Conservation (phyloP, 2,888 invertebrate species). For the Leucophenga maculata region DNA sequence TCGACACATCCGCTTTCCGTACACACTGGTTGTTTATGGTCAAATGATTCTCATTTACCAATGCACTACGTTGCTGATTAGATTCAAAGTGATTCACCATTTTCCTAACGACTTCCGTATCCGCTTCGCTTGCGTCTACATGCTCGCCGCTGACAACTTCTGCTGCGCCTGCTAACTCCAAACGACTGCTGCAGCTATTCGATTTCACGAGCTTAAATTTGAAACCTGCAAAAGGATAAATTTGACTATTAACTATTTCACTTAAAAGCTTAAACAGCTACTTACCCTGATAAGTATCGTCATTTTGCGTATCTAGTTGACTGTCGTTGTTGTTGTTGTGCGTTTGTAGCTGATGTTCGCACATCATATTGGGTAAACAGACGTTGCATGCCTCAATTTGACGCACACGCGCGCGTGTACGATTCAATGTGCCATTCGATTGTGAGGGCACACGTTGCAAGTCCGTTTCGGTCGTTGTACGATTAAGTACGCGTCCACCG, state of each 20-base stretch:
- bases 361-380: slow-evolving; percentile 60
- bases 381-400: slow-evolving; percentile 71
- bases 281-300: slow-evolving; percentile 57
- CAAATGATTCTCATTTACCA: slow-evolving; percentile 46
- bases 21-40: slow-evolving; percentile 73
- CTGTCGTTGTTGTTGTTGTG: slow-evolving; percentile 37
- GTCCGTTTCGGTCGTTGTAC: slow-evolving; percentile 69
- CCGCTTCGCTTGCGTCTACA: slow-evolving; percentile 41
- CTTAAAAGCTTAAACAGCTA: slow-evolving; percentile 3
- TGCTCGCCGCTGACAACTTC: slow-evolving; percentile 16
- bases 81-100: slow-evolving; percentile 71
- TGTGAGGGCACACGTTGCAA: slow-evolving; percentile 57
- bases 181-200: slow-evolving; percentile 87
- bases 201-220: slow-evolving; percentile 89
- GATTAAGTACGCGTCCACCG: slow-evolving; percentile 85
- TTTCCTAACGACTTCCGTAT: slow-evolving; percentile 69
- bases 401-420: slow-evolving; percentile 62
- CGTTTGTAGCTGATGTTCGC: slow-evolving; percentile 47
- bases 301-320: slow-evolving; percentile 5
- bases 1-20: slow-evolving; percentile 63
- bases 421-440: slow-evolving; percentile 68
- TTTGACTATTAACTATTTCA: slow-evolving; percentile 15
- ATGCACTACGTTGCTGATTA: slow-evolving; percentile 41
- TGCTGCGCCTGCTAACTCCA: slow-evolving; percentile 80
- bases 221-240: slow-evolving; percentile 73